These are phyloP conservation scores for Hydrochoerus hydrochaeris DNA, from an alignment of 2,113 vertebrate genomes.

Conservation along the genomic window DNA sequence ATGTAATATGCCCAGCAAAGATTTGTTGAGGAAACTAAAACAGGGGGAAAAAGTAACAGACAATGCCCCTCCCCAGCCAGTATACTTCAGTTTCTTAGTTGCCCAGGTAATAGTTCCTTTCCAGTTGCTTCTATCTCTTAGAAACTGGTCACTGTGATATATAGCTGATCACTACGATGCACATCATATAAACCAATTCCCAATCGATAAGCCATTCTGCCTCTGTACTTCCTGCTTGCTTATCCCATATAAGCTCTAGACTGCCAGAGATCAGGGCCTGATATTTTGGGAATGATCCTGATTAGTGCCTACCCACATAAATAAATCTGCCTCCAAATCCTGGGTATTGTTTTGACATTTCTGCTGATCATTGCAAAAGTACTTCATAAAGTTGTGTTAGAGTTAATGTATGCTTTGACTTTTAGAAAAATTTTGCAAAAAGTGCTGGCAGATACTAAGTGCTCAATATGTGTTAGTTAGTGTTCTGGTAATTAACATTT, in stretches of 20 bases:
- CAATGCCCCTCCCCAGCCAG: not conserved
- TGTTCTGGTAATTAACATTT: not conserved
- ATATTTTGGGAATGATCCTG: not conserved
- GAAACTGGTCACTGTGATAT: not conserved
- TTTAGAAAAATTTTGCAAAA: slow-evolving; percentile 18
- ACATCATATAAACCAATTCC: not conserved
- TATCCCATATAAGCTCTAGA: not conserved
- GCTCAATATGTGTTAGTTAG: not conserved
- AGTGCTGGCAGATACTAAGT: not conserved
- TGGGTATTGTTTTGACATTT: not conserved
- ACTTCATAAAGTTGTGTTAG: not conserved
- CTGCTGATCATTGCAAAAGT: not conserved
- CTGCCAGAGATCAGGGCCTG: not conserved
- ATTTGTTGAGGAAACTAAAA: no score
- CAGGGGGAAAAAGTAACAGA: not conserved
- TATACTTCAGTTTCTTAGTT: not conserved
- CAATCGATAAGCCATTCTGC: not conserved
- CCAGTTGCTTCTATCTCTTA: not conserved
- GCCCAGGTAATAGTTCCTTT: not conserved
- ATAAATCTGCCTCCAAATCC: not conserved
- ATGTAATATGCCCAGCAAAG: no score
- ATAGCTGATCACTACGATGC: no score
- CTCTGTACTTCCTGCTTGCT: not conserved
- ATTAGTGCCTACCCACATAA: not conserved
- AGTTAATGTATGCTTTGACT: not conserved